phyloP scores from a whole-genome alignment of 2,888 invertebrate species.

The Melanotus villosus region DNA sequence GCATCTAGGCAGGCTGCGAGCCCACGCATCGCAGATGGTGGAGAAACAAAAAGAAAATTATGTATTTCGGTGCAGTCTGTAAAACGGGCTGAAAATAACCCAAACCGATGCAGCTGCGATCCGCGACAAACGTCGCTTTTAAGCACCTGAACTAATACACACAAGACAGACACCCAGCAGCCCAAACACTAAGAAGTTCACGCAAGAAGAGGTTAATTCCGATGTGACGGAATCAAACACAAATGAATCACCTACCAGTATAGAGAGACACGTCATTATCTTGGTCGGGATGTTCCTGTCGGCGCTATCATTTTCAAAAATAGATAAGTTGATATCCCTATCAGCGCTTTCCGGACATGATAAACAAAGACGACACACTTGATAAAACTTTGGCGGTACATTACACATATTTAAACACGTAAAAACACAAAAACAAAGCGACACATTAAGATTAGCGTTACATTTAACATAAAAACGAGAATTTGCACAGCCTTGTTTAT shows the following conservation, averaged over 20 bases:
- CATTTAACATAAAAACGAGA: constrained; percentile 63
- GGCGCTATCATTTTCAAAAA: constrained; percentile 83
- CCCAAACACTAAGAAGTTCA: constrained; percentile 36
- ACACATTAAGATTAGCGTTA: constrained; percentile 60
- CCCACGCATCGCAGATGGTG: constrained; percentile 63
- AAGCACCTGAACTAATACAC: constrained; percentile 16
- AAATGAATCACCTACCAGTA: constrained; percentile 78
- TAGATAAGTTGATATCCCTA: constrained; percentile 82
- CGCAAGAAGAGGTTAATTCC: constrained; percentile 54
- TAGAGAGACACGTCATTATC: constrained; percentile 84
- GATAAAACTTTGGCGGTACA: constrained; percentile 93
- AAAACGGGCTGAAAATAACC: constrained; percentile 58
- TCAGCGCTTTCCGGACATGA: constrained; percentile 75
- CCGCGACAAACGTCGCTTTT: constrained; percentile 31
- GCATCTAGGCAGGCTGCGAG: constrained; percentile 52
- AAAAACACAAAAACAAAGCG: constrained; percentile 65
- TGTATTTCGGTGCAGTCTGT: constrained; percentile 63
- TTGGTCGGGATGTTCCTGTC: constrained; percentile 73
- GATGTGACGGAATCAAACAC: constrained; percentile 43
- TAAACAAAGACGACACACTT: constrained; percentile 95
- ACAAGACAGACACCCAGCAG: constrained; percentile 2
- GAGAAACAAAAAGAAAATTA: constrained; percentile 60
- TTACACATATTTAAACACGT: constrained; percentile 69
- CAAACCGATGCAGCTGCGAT: constrained; percentile 59
- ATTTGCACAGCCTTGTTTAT: constrained; percentile 65